Conservation (phyloP, 2,797 vertebrate species). For the Botia almorhae region DNA sequence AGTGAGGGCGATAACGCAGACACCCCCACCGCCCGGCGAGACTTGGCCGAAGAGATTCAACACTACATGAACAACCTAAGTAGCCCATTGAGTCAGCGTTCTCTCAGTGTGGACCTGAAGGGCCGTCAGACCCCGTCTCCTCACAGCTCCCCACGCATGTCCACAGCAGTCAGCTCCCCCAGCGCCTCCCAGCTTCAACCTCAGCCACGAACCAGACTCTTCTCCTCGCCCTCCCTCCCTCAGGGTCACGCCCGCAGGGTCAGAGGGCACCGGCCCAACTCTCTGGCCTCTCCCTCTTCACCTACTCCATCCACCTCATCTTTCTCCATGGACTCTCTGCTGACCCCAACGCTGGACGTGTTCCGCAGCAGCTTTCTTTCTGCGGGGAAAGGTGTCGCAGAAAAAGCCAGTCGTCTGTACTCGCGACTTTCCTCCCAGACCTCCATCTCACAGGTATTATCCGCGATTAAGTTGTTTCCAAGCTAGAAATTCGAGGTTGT, state of each 20-base stretch:
- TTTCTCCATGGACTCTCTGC: slow-evolving; percentile 90
- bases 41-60: slow-evolving; percentile 91
- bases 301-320: slow-evolving; percentile 80
- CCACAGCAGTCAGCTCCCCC: slow-evolving; percentile 62
- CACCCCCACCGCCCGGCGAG: slow-evolving; percentile 77
- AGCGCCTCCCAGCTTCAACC: slow-evolving; percentile 75
- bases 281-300: slow-evolving; percentile 79
- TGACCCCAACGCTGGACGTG: slow-evolving; percentile 92
- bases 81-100: slow-evolving; percentile 86
- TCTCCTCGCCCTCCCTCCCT: slow-evolving; percentile 89
- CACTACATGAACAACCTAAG: slow-evolving; percentile 90
- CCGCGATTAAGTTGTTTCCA: neutral
- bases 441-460: slow-evolving; percentile 75
- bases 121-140: slow-evolving; percentile 75
- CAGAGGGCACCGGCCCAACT: slow-evolving; percentile 71
- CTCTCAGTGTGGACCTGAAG: slow-evolving; percentile 84
- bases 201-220: slow-evolving; percentile 85
- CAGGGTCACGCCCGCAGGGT: slow-evolving; percentile 79
- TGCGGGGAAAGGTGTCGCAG: slow-evolving; percentile 95
- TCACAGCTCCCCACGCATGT: slow-evolving; percentile 77
- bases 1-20: slow-evolving; percentile 69
- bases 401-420: slow-evolving; percentile 96
- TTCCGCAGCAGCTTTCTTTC: slow-evolving; percentile 94
- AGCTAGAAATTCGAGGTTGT: no score
- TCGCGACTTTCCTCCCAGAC: slow-evolving; percentile 92